Conservation (phyloP, 2,113 vertebrate genomes). For the Varanus salvator region DNA sequence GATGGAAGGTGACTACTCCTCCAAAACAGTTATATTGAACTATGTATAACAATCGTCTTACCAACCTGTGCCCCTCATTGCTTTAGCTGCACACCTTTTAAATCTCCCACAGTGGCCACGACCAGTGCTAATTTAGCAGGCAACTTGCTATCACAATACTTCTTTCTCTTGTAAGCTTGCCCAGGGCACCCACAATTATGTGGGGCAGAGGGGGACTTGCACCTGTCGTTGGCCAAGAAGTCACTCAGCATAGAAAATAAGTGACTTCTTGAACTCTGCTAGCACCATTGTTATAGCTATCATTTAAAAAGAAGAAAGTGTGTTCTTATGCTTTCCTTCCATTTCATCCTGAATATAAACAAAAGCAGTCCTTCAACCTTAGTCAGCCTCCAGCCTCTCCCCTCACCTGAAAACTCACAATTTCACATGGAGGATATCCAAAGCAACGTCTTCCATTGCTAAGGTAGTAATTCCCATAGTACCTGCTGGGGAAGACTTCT, state of each 20-base stretch:
- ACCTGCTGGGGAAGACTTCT: background rate
- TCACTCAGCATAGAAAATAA: background rate
- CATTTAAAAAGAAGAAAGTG: too few relatives aligned
- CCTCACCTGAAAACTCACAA: background rate
- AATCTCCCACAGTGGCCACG: background rate
- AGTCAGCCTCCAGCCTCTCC: background rate
- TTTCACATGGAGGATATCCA: background rate
- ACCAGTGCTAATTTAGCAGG: background rate
- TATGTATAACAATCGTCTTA: background rate
- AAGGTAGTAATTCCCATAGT: background rate
- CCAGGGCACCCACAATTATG: background rate
- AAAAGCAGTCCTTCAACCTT: background rate
- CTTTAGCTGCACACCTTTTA: background rate
- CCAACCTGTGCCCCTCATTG: background rate
- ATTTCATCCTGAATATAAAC: background rate
- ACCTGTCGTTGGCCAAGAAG: background rate
- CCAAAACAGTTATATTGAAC: background rate
- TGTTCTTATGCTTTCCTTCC: background rate
- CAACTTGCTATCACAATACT: background rate
- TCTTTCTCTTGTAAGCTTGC: background rate
- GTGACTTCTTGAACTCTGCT: background rate
- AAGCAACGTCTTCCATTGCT: background rate
- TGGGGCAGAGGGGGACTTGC: too few relatives aligned
- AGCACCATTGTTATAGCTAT: background rate
- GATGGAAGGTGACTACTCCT: background rate